A percentile compares a stretch with the other conserved stretches of the same genome.
Conservation (phyloP, 2,797 vertebrate species). For the Thaleichthys pacificus region DNA sequence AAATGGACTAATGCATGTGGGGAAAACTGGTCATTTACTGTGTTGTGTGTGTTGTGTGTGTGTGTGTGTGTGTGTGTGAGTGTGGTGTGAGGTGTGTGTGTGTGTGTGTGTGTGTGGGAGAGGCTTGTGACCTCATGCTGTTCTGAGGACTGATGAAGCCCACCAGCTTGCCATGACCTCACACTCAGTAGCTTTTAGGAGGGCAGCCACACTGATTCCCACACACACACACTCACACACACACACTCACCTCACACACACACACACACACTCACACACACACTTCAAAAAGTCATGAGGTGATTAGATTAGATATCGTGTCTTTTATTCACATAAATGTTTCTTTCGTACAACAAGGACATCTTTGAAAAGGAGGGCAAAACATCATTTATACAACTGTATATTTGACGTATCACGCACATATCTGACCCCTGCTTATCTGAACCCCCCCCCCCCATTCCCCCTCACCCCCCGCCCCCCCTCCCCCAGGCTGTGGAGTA, state of each 20-base stretch:
- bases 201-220: conserved; percentile 37
- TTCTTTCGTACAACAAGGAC: too few species aligned
- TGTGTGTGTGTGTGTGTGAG: conserved; percentile 1
- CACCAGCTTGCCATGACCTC: conserved; percentile 63
- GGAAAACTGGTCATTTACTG: conserved; percentile 46
- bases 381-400: neutral
- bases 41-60: conserved; percentile 40
- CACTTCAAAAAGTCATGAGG: too few species aligned
- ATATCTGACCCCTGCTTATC: neutral
- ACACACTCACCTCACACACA: too few species aligned
- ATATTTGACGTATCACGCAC: neutral
- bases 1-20: conserved; percentile 42
- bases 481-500: conserved; percentile 86
- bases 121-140: conserved; percentile 61
- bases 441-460: neutral
- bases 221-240: conserved; percentile 25
- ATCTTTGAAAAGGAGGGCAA: too few species aligned
- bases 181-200: conserved; percentile 54
- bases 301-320: too few species aligned
- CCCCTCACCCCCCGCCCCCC: neutral
- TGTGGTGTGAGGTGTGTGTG: conserved; percentile 14
- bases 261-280: too few species aligned
- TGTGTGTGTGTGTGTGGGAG: conserved; percentile 21
- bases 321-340: too few species aligned
- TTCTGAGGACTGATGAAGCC: conserved; percentile 45